Evolutionary conservation across 2,797 vertebrate species (phyloP).

Genomic region (Lagocephalus sceleratus): DNA sequence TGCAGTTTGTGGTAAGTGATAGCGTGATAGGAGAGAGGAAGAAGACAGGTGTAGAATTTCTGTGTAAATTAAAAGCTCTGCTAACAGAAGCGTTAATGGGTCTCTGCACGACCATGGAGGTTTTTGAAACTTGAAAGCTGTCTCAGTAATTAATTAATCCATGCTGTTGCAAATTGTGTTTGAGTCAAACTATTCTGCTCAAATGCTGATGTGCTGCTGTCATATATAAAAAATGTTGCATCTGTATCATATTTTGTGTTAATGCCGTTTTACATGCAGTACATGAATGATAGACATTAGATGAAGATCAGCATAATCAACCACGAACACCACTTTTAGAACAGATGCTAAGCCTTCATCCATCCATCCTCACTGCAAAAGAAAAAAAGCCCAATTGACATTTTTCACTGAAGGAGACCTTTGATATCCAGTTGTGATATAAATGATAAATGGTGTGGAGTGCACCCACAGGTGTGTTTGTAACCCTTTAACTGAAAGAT

Average conservation of each 20-base stretch:
- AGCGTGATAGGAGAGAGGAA: too few species aligned
- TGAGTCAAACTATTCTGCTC: background rate
- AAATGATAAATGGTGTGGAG: conserved; percentile 57
- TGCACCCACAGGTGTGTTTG: conserved; percentile 52
- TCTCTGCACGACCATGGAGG: too few species aligned
- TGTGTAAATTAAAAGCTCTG: too few species aligned
- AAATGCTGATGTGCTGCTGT: conserved; percentile 1
- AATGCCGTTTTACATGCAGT: too few species aligned
- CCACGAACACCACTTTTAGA: conserved; percentile 6
- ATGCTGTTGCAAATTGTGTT: background rate
- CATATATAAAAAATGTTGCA: conserved; percentile 6
- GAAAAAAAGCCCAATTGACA: conserved; percentile 40
- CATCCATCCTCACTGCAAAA: conserved; percentile 32
- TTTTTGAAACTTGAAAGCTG: background rate
- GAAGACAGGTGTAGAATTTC: too few species aligned
- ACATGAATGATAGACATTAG: too few species aligned
- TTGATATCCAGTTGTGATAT: conserved; percentile 73
- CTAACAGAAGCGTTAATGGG: too few species aligned
- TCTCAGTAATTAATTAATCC: background rate
- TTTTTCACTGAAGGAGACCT: conserved; percentile 61
- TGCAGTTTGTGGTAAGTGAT: too few species aligned
- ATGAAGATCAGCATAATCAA: too few species aligned
- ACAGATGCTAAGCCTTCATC: conserved; percentile 53
- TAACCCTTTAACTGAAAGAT: conserved; percentile 32
- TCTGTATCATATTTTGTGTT: too few species aligned